Percentiles rank a stretch among this genome's conserved stretches.
phyloP scores from a whole-genome alignment of 2,888 invertebrate genomes.

The Drosophila merina region DNA sequence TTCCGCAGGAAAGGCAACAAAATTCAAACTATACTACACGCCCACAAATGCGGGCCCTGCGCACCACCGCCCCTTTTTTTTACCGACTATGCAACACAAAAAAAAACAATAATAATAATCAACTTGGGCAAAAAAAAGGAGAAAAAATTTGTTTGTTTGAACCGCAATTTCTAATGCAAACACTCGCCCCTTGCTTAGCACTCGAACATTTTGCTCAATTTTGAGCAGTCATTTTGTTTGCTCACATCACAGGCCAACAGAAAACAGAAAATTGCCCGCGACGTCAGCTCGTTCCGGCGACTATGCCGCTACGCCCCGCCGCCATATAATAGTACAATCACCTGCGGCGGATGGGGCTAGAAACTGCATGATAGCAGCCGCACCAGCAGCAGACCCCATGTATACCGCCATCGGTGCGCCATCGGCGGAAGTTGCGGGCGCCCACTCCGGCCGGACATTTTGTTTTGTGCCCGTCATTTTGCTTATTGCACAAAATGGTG shows the following conservation, averaged over 20 bases:
- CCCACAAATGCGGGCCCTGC: slow-evolving; percentile 57
- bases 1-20: slow-evolving; percentile 46
- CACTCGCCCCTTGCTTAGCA: slow-evolving; percentile 52
- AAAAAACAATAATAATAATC: neutral
- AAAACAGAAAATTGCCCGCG: slow-evolving; percentile 70
- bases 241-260: slow-evolving; percentile 82
- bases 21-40: slow-evolving; percentile 54
- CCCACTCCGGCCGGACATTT: slow-evolving; percentile 74
- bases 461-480: slow-evolving; percentile 84
- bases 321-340: neutral
- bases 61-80: slow-evolving; percentile 18
- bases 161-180: slow-evolving; percentile 71
- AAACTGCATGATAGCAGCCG: slow-evolving; percentile 40
- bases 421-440: slow-evolving; percentile 63
- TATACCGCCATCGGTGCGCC: slow-evolving; percentile 23
- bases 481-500: slow-evolving; percentile 82
- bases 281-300: slow-evolving; percentile 37
- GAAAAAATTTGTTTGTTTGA: slow-evolving; percentile 64
- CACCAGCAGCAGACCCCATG: slow-evolving; percentile 3
- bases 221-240: slow-evolving; percentile 83
- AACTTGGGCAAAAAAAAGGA: slow-evolving; percentile 2
- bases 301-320: slow-evolving; percentile 30
- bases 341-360: slow-evolving; percentile 50
- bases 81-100: slow-evolving; percentile 24
- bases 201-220: slow-evolving; percentile 76